Evolutionary conservation across 2,797 vertebrate species (phyloP), one percentile per base, ranked within the genome.

Genomic region (Protosalanx chinensis): DNA sequence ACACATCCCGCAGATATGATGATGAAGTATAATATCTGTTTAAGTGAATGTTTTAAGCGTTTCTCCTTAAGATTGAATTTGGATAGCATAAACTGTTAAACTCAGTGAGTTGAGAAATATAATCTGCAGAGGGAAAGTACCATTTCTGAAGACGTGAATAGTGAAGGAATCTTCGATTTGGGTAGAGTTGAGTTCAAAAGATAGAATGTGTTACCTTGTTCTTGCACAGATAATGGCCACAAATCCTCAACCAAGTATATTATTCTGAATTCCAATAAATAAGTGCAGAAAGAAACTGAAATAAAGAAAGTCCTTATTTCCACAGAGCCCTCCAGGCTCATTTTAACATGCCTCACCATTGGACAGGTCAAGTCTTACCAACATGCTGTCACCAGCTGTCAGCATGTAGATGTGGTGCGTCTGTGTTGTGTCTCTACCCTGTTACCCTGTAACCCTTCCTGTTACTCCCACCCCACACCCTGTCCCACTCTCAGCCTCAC

Each of bases 321-420:
- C 18, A 56, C 51, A n/a, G 51, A 56, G 51, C 18, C 7, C 65
- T 67, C 10, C 27, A 56, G 23, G 65, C 27, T 53, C 6, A 67
- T 67, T 53, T 29, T 33, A 32, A 66, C 49, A 66, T 66, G 64
- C 20, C 64, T 3, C 29, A 30, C 33, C 61, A 30, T 57, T 72
- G 30, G 30, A 56, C 15, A 12, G 37, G 62, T 29, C 23, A 57
- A 1, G 56, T 65, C n/a, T 33, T 72, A 41, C 23, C 53, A 58
- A 12, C 29, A 35, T 13, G 30, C n/a, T 8, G 1, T 46, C 41
- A 46, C 41, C 41, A 16, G 27, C n/a, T 30, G 58, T 23, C 6
- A 53, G 29, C 64, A 51, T 49, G 27, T 33, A 53, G n/a, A 29
- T 64, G 32, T 35, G 8, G 51, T 6, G 49, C 15, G 51, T 56